Conservation (phyloP, 2,113 vertebrate genomes). For the Sylvilagus bachmani region DNA sequence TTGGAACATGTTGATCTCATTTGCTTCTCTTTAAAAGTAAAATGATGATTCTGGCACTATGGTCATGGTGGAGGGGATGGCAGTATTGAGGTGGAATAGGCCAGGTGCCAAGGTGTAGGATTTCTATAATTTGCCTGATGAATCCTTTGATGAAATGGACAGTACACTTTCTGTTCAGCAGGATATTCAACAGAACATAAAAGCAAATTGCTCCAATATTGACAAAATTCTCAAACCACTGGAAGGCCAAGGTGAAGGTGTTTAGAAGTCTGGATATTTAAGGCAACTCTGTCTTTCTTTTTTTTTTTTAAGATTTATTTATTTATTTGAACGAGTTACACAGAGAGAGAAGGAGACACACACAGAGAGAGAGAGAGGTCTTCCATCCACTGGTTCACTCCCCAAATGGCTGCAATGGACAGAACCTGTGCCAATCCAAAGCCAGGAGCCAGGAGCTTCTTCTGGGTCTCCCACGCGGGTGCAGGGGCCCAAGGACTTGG, state of each 20-base stretch:
- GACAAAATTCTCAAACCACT: slow-evolving; percentile 97
- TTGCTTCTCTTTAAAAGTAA: neutral
- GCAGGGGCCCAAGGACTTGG: no score
- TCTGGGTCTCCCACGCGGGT: no score
- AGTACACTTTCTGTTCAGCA: neutral
- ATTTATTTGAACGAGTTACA: no score
- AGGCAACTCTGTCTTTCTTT: no score
- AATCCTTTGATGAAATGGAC: neutral
- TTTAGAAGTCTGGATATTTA: no score
- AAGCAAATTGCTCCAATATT: slow-evolving; percentile 96
- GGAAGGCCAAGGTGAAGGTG: slow-evolving; percentile 47
- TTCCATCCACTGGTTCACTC: no score
- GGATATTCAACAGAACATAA: slow-evolving; percentile 96
- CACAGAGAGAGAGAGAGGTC: no score
- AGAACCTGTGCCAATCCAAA: no score
- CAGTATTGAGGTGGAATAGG: slow-evolving; percentile 84
- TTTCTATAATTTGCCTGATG: slow-evolving; percentile 90
- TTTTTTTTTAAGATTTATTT: no score
- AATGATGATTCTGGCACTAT: slow-evolving; percentile 92
- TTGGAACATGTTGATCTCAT: neutral
- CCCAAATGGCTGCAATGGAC: no score
- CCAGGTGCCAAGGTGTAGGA: slow-evolving; percentile 95
- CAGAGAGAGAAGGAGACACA: no score
- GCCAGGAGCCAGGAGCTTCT: no score
- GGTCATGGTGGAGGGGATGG: slow-evolving; percentile 98